A percentile compares a stretch with the other conserved stretches of the same genome.
Evolutionary conservation across 30 jellyfish, hydroid and myxozoan genomes (phyloP).

Genomic region (Haliclystus octoradiatus): DNA sequence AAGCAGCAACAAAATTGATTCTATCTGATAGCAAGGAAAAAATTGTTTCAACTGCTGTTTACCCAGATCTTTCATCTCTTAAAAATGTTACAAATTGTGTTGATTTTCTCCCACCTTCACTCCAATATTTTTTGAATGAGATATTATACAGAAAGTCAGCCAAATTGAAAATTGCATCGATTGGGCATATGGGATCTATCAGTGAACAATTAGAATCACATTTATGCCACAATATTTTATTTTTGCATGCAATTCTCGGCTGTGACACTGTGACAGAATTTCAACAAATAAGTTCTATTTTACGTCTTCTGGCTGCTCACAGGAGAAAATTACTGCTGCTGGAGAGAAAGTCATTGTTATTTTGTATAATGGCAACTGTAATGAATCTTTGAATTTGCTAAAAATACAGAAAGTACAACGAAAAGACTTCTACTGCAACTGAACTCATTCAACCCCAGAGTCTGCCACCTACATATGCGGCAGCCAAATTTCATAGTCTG

Average conservation of each 20-base stretch:
- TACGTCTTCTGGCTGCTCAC: constrained; percentile 2
- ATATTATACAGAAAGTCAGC: constrained; percentile 5
- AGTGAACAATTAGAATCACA: constrained; percentile 13
- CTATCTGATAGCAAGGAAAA: neutral
- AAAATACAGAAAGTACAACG: constrained; percentile 15
- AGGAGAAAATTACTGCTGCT: constrained; percentile 8
- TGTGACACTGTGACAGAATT: constrained; percentile 22
- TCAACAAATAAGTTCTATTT: neutral
- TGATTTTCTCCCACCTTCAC: constrained; percentile 12
- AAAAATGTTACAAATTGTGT: constrained; percentile 9
- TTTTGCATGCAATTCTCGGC: constrained; percentile 32
- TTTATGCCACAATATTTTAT: neutral
- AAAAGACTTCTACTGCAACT: constrained; percentile 15
- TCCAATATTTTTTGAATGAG: constrained; percentile 3
- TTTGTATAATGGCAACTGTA: constrained; percentile 12
- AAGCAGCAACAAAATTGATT: constrained; percentile 12
- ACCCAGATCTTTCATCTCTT: neutral
- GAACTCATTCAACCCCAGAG: constrained; percentile 2
- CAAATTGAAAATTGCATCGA: constrained; percentile 3
- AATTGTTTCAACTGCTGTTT: neutral
- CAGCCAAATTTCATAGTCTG: constrained; percentile 23
- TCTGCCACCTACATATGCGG: constrained; percentile 44
- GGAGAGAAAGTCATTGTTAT: constrained; percentile 24
- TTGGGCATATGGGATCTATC: too few species aligned
- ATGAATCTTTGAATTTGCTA: constrained; percentile 7